Conservation (phyloP, 2,113 vertebrate species). For the Cephalopterus ornatus region DNA sequence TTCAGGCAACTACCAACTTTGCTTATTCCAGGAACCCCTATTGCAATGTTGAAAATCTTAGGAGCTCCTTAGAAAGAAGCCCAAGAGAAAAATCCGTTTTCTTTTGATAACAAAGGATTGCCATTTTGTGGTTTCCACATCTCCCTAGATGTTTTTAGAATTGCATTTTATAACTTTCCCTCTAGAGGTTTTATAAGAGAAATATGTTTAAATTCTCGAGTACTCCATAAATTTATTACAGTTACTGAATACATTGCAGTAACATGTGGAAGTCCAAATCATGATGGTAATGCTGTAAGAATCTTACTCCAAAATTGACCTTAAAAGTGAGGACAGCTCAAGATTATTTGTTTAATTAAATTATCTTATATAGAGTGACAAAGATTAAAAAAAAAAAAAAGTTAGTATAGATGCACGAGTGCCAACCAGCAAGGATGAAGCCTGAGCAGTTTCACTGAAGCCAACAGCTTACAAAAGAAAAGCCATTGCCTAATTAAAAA, state of each 20-base stretch:
- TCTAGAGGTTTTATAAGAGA: not conserved
- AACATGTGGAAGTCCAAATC: not conserved
- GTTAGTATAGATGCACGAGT: not conserved
- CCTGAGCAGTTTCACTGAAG: not conserved
- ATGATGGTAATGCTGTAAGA: not conserved
- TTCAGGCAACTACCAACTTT: not conserved
- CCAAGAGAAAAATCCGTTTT: not conserved
- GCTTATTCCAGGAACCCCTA: not conserved
- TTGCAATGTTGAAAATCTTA: not conserved
- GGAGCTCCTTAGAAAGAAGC: not conserved
- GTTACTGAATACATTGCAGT: not conserved
- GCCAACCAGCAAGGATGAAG: not conserved
- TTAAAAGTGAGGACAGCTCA: not conserved
- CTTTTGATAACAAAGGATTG: not conserved
- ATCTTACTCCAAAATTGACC: not conserved
- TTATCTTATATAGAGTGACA: not conserved
- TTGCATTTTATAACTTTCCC: not conserved
- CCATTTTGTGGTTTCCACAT: not conserved
- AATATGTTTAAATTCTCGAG: not conserved
- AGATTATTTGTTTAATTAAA: not conserved
- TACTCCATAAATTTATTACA: not conserved
- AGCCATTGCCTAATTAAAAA: not conserved
- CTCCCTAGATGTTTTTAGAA: not conserved
- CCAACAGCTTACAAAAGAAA: not conserved
- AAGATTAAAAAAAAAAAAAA: not conserved